Base-by-base conservation (phyloP, 2,888 invertebrate genomes). In the Eudemis profundana region DNA sequence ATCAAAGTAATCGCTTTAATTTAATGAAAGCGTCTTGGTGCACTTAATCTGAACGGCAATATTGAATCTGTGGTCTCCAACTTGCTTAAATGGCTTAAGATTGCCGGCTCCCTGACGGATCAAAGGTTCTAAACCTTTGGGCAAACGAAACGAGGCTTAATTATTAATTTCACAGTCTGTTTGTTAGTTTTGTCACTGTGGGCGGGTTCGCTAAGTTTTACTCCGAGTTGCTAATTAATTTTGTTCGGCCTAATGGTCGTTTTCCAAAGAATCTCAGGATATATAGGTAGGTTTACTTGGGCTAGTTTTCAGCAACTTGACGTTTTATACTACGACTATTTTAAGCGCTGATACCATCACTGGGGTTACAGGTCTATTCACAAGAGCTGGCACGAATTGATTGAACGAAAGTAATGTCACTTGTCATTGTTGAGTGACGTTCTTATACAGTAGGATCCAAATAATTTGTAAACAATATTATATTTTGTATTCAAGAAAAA, bases 141-240 rank as follows among this genome's bases (percentile, higher is more conserved):
- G 47, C 47, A 49, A 63, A 62, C 38, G 17, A 49, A 63, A 62
- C 38, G 17, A 27, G 44, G 21, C 42, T 47, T 38, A 47, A 56
- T 62, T 62, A 62, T 56, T 57, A 63, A 63, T 63, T 63, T 63
- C 12, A n/a, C 21, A 36, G 38, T 19, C 40, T 21, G 59, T 63
- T 57, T 63, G 63, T 63, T 63, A 33, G 63, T 42, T 62, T n/a
- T 63, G 56, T 63, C 56, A 63, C 21, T 50, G 54, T 40, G 36
- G 46, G n/a, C 27, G 47, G 49, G 42, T 49, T 49, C 17, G 17
- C 23, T 10, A 10, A 60, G 47, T 49, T 50, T 40, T 49, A 36
- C 38, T 40, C 29, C 38, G 40, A 63, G 33, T 63, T 63, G 33
- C n/a, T 63, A 56, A 63, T 63, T 63, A 49, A 40, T 63, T 57